Base-by-base conservation (phyloP, 2,797 vertebrate species). In the Hoplostethus atlanticus region DNA sequence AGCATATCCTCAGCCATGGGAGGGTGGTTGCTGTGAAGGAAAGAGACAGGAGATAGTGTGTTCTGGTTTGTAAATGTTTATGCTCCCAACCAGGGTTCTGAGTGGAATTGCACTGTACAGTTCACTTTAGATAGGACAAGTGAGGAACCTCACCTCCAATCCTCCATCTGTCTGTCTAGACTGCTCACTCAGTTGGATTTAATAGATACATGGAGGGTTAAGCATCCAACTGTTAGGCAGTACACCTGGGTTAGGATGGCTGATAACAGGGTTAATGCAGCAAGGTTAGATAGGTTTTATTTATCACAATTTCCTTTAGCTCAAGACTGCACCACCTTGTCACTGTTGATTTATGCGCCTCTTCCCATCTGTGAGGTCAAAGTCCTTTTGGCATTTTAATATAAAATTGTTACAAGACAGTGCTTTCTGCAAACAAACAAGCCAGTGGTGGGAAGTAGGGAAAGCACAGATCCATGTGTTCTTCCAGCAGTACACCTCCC, bases 41-140 rank as follows among this genome's bases (percentile, higher is more conserved):
- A 21, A 28, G 28, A 28, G 28, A 28, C 2, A 28, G 28, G 28
- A 28, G 28, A 28, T 28, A 28, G 28, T 28, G 28, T 28, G 28
- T 28, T 28, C 28, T 28, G 28, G 28, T 28, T 28, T 28, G 28
- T 28, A 28, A 28, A 28, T 28, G 28, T 28, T 28, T 28, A 28
- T 28, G 28, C 28, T 28, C 28, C 28, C 28, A 28, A 28, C 28
- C 28, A 28, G 28, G 28, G 28, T 28, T 28, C 28, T 28, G 28
- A 28, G 28, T 28, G 28, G 28, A 28, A 28, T 28, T 59, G 25
- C 4, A 47, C 42, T 0, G 34, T 42, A 6, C 17, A 60, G 34
- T 70, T 54, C 51, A 44, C 16, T 30, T 40, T 28, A 21, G 56
- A 74, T 17, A 48, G 57, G 30, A 74, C 36, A 53, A 42, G 48